A percentile compares a stretch with the other conserved stretches of the same genome.
Conservation (phyloP, 2,888 invertebrate species). For the Cheilosia urbana region DNA sequence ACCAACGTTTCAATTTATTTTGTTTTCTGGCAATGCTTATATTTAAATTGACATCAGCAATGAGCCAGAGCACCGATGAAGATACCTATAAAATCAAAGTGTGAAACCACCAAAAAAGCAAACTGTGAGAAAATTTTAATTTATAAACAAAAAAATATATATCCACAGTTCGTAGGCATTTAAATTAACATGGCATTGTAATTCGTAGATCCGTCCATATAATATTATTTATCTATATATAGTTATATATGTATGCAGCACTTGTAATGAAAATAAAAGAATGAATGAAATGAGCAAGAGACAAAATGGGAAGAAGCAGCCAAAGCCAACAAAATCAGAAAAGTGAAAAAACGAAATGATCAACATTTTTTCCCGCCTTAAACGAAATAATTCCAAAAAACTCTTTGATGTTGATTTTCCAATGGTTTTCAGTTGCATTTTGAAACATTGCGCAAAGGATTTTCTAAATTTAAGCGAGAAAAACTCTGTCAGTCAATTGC, state of each 20-base stretch:
- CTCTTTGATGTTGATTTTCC: conserved; percentile 4
- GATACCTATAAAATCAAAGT: background rate
- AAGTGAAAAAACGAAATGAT: conserved; percentile 52
- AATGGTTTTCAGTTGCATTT: background rate
- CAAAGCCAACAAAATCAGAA: conserved; percentile 25
- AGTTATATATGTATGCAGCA: conserved; percentile 38
- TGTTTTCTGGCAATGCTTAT: background rate
- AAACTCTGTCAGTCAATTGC: conserved; percentile 50
- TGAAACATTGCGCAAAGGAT: conserved; percentile 10
- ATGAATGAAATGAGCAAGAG: conserved; percentile 44
- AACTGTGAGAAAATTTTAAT: background rate
- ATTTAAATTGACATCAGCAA: no score
- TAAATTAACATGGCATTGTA: background rate
- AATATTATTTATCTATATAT: conserved; percentile 5
- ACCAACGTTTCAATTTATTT: no score
- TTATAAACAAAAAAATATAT: conserved; percentile 7
- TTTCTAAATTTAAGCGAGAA: conserved; percentile 44
- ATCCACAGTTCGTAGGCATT: background rate
- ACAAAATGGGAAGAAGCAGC: conserved; percentile 28
- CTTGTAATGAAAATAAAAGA: conserved; percentile 45
- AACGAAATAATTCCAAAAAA: conserved; percentile 32
- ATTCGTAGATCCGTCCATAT: conserved; percentile 9
- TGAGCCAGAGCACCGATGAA: background rate
- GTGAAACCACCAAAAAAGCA: background rate
- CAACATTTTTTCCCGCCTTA: conserved; percentile 74